Evolutionary conservation across 2,888 invertebrate genomes (phyloP), one percentile per base, ranked within the genome.

Genomic region (Zele albiditarsus): DNA sequence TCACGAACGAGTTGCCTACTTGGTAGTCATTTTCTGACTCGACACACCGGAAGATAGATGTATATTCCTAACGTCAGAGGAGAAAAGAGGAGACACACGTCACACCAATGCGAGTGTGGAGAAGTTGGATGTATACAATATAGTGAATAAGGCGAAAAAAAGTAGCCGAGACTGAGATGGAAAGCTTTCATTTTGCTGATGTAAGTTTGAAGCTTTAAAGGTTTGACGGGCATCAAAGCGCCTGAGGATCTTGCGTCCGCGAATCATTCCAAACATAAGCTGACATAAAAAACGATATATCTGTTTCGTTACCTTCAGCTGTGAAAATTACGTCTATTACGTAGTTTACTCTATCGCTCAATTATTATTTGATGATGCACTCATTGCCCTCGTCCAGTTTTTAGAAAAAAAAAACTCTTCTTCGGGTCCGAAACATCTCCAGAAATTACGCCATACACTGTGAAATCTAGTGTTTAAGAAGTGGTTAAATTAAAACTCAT

Each of bases 141-240:
- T 33, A 28, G 33, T 49, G 28, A 46, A 71, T 23, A 53, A 67
- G n/a, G 42, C 33, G 33, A 23, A 70, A 68, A 73, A 78, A 74
- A 66, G 53, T 53, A 1, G 20, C 20, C 20, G 53, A 53, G 53
- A 53, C 53, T 53, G 68, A 60, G 67, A 62, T 73, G 68, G 77
- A 77, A 72, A 78, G 83, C 84, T 85, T 84, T 85, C 85, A 86
- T 87, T 87, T 86, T 82, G 82, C 84, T 85, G 84, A 86, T 84
- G 84, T 82, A 84, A 87, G 84, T 85, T 87, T 85, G 85, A 87
- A 84, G 82, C 83, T 84, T 83, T 80, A 75, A 71, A 80, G 65
- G 53, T 85, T 85, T 85, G 85, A 86, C 84, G 83, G 82, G 83
- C 82, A 81, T 82, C 81, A 53, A 53, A 20, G 53, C 23, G 5